A percentile compares a stretch with the other conserved stretches of the same genome.
These are phyloP conservation scores for Neosilurus mollespiculum DNA, from an alignment of 2,797 vertebrate species.

Conservation along the genomic window DNA sequence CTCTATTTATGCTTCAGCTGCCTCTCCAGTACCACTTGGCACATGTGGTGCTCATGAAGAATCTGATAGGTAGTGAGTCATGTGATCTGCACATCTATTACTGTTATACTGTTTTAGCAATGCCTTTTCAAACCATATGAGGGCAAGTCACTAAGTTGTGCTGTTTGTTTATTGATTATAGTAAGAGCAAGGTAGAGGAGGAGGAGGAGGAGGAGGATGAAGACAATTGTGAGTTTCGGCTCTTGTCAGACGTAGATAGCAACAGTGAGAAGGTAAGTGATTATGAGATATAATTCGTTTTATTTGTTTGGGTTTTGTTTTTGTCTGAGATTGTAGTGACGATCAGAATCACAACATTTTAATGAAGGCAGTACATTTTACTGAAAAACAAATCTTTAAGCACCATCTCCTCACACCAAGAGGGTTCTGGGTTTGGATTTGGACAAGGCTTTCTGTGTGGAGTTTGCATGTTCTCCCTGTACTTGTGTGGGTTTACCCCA, in stretches of 20 bases:
- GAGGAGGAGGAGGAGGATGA: conserved; percentile 74
- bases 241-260: conserved; percentile 83
- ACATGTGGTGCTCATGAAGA: conserved; percentile 54
- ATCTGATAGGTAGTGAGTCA: conserved; percentile 58
- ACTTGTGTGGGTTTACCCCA: too few relatives aligned
- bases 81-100: not conserved
- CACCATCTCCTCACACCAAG: too few relatives aligned
- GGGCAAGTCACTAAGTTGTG: not conserved
- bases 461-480: too few relatives aligned
- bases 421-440: too few relatives aligned
- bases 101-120: not conserved
- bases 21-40: conserved; percentile 35
- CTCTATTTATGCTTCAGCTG: conserved; percentile 27
- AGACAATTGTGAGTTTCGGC: conserved; percentile 84
- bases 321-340: not conserved
- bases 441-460: too few relatives aligned
- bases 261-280: conserved; percentile 77
- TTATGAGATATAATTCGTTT: not conserved
- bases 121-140: not conserved
- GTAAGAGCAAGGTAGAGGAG: conserved; percentile 23
- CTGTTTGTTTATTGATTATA: not conserved
- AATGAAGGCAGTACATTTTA: not conserved
- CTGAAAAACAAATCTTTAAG: not conserved
- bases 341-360: not conserved
- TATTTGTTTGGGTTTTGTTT: not conserved